Evolutionary conservation across 2,113 vertebrate species (phyloP), one percentile per base, ranked within the genome.

Genomic region (Cololabis saira): DNA sequence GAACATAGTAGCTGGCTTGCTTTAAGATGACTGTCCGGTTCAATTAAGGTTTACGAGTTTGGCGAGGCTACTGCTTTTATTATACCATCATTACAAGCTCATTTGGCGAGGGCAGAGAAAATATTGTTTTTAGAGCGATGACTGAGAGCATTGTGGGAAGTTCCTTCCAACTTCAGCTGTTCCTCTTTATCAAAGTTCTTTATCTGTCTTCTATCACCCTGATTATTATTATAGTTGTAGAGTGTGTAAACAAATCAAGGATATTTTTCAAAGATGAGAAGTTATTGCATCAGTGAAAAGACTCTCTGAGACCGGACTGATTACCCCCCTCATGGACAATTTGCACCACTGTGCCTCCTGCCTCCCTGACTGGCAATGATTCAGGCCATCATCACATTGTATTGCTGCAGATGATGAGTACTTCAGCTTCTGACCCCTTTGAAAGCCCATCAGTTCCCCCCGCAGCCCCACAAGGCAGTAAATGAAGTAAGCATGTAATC

Each of bases 41-140:
- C 92, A 91, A 91, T 92, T 91, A 92, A 88, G 80, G 82, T 92
- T 92, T 91, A 91, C 90, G 88, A 90, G 85, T 92, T 90, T 86
- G 69, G 79, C 83, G 78, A 85, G 87, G 76, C 80, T 84, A 83
- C 78, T 78, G 86, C 84, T 84, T 89, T 85, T 89, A 89, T 90
- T 89, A 92, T 87, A 76, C 73, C 53, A 53, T 90, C 86, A 89
- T 93, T 92, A 92, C 82, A 86, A 85, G 90, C 76, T 80, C 81
- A 91, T 90, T 92, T 92, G 77, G 67, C 54, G 47, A 27, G 71
- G 87, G 87, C 85, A 88, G 80, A 64, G 69, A 78, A 91, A 89
- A 86, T 89, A 85, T 90, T 92, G 88, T 89, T 91, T 83, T 87
- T 79, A 83, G 88, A 86, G 89, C 83, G 80, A 85, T 78, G 80